These are phyloP conservation scores for Drosophila limbata DNA, from an alignment of 2,888 invertebrate genomes.

Conservation along the genomic window DNA sequence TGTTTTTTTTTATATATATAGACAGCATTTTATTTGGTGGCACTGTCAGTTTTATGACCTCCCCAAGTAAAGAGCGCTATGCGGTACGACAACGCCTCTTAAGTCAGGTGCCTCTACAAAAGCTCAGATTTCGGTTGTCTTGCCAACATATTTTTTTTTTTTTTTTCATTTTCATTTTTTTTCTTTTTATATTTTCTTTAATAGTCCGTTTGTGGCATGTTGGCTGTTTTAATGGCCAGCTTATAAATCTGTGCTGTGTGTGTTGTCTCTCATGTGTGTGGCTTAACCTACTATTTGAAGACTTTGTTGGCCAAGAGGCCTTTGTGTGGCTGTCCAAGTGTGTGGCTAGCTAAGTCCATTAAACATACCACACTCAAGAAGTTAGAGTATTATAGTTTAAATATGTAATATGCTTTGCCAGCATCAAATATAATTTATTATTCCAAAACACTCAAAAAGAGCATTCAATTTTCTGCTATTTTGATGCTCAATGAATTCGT, in stretches of 20 bases:
- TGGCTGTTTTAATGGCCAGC: conserved; percentile 69
- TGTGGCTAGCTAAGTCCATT: conserved; percentile 27
- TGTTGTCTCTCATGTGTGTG: conserved; percentile 21
- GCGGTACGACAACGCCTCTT: conserved; percentile 64
- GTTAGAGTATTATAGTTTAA: conserved; percentile 10
- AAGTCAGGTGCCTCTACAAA: conserved; percentile 72
- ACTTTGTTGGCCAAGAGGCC: conserved; percentile 46
- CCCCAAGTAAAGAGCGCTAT: conserved; percentile 46
- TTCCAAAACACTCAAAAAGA: conserved; percentile 9
- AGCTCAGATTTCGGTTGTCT: conserved; percentile 66
- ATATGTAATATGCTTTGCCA: background rate
- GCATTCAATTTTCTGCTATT: background rate
- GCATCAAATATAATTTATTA: background rate
- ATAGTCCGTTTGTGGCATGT: conserved; percentile 57
- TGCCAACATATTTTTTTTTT: conserved; percentile 17
- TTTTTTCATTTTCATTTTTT: conserved; percentile 41
- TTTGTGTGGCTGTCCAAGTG: conserved; percentile 30
- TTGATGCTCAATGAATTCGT: background rate
- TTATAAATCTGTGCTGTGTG: conserved; percentile 55
- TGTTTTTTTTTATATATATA: background rate
- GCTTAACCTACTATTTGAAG: conserved; percentile 55
- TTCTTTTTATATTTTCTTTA: conserved; percentile 50
- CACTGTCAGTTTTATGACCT: conserved; percentile 78
- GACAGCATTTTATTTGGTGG: conserved; percentile 63
- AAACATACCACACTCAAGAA: conserved; percentile 3